A percentile compares a stretch with the other conserved stretches of the same genome.
phyloP scores from a whole-genome alignment of 2,113 vertebrate species.

The Carettochelys insculpta region DNA sequence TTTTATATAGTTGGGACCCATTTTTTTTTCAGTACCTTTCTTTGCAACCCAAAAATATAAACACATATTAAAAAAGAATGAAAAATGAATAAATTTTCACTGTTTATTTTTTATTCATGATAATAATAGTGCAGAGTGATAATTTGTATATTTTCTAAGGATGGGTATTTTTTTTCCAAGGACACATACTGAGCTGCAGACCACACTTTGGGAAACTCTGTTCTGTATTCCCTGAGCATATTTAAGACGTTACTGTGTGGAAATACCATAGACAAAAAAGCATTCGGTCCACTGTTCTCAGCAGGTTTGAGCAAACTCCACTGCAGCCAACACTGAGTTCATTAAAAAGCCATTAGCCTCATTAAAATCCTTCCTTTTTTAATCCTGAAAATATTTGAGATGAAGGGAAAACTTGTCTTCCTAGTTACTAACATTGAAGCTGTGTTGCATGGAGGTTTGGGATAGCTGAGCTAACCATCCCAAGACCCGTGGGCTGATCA shows the following conservation, averaged over 20 bases:
- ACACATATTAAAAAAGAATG: too few species aligned
- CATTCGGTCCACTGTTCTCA: background rate
- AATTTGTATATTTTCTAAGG: too few species aligned
- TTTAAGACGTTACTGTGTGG: background rate
- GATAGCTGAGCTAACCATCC: background rate
- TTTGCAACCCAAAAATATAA: too few species aligned
- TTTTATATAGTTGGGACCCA: too few species aligned
- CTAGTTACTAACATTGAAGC: background rate
- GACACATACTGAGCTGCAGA: too few species aligned
- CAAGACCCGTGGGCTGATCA: background rate
- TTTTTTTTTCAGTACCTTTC: too few species aligned
- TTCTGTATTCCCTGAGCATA: background rate
- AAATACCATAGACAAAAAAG: background rate
- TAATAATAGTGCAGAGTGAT: too few species aligned
- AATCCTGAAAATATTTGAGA: background rate
- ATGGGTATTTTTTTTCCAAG: too few species aligned
- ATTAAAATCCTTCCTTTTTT: background rate
- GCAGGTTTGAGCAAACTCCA: background rate
- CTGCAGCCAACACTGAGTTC: background rate
- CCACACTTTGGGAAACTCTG: too few species aligned
- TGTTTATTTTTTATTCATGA: too few species aligned
- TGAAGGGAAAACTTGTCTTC: background rate
- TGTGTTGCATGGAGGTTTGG: background rate
- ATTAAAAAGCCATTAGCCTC: background rate
- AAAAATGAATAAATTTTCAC: too few species aligned